Evolutionary conservation across 2,888 invertebrate species (phyloP), one percentile per base, ranked within the genome.

Genomic region (Dasysyrphus albostriatus): DNA sequence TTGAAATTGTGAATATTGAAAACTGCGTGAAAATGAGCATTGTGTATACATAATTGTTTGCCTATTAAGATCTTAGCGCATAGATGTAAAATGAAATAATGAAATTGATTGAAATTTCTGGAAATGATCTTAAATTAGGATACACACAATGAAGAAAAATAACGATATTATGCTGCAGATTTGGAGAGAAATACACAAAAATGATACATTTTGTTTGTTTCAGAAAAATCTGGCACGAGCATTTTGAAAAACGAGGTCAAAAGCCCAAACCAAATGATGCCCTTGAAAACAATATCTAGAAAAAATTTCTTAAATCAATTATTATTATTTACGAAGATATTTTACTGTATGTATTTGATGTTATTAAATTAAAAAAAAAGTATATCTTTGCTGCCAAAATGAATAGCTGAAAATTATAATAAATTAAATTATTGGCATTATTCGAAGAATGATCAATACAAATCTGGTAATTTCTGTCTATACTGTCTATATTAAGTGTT

Each of bases 231-330:
- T 37, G 34, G 19, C 67, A 67, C 67, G 67, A 67, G 67, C 16
- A 34, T 24, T 34, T 49, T 14, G 24, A 61, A 61, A 61, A 61
- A 61, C 24, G 42, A 61, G 61, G 39, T 61, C 61, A 61, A 61
- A 61, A 61, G 24, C 39, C 61, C 8, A 61, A 39, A 12, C 16
- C 2, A 34, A 32, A 19, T 39, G 0, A 61, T 61, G 42, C 39
- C 61, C 39, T 61, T 61, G 61, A 61, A 42, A 24, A 39, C 14
- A 42, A n/a, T 24, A 42, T 61, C 24, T 34, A 3, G 12, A 37
- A 24, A n/a, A 24, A 8, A 24, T 8, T 14, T 24, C 14, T n/a
- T 24, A 6, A 61, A 61, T 39, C 39, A 34, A 58, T 58, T 34
- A 56, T 58, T 34, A 56, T 32, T 58, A 58, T 34, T 16, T 10